Percentiles rank a stretch among this genome's conserved stretches.
These are phyloP conservation scores for Cariama cristata DNA, from an alignment of 2,113 vertebrate species.

Conservation along the genomic window DNA sequence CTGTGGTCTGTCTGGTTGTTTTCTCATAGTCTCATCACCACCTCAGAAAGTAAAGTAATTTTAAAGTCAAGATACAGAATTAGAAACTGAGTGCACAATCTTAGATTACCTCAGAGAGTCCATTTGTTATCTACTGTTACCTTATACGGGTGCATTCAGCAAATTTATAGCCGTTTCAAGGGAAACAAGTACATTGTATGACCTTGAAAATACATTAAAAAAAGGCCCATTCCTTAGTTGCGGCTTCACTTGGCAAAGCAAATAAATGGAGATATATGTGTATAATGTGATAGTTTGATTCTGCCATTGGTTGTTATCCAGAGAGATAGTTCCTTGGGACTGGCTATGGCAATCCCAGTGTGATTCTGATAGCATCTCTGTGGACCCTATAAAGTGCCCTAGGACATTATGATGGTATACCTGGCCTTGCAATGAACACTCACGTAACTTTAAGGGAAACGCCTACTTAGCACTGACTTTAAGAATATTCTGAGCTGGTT, in stretches of 20 bases:
- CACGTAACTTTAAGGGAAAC: neutral
- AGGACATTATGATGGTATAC: neutral
- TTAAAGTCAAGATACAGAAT: constrained; percentile 73
- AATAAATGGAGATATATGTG: neutral
- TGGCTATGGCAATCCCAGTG: neutral
- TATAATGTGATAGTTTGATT: neutral
- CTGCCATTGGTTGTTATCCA: neutral
- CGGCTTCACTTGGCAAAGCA: neutral
- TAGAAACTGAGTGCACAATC: constrained; percentile 54
- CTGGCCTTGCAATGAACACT: neutral
- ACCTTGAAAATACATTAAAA: neutral
- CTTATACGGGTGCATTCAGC: neutral
- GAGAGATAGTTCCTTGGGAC: neutral
- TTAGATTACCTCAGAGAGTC: constrained; percentile 49
- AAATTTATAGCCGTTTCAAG: constrained; percentile 32
- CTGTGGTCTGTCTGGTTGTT: constrained; percentile 39
- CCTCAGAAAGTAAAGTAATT: constrained; percentile 45
- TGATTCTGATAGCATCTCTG: neutral
- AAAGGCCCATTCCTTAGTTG: neutral
- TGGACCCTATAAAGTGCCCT: neutral
- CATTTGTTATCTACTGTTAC: constrained; percentile 49
- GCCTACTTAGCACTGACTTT: neutral
- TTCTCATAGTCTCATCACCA: constrained; percentile 9
- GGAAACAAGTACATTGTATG: neutral
- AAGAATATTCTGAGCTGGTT: neutral